Base-by-base conservation (phyloP, 2,888 invertebrate genomes). In the Trissolcus japonicus region DNA sequence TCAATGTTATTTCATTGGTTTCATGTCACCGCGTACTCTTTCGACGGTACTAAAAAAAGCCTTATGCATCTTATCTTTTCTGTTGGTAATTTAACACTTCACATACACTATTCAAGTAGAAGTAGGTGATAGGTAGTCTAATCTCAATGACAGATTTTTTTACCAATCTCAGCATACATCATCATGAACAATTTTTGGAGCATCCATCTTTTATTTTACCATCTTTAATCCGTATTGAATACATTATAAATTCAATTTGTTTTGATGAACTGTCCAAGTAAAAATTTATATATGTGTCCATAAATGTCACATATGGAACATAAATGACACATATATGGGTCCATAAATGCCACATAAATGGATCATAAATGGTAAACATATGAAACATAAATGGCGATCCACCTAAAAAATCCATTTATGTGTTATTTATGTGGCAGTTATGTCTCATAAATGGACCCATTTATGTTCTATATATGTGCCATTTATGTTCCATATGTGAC, bases 1-100 rank as follows among this genome's bases (percentile, higher is more conserved):
- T 96, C 98, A 35, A 98, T 98, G 92, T 92, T 99, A 79, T 99
- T 99, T 90, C 98, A 99, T 89, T 99, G 99, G 99, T 99, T 99
- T 91, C 97, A 99, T 90, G 95, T 98, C 83, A 99, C 99, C 14
- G 98, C 98, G 1, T 97, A 96, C 89, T 94, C 98, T 7, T 97
- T 97, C 86, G 97, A 98, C 90, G 96, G 97, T 96, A 90, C 86
- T 87, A 87, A 87, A 87, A 88, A 88, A 88, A 88, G 88, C 83
- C 88, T 88, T 86, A 86, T 87, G 85, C 86, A 87, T 83, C 86
- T 88, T 85, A 86, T 88, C 85, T 87, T 88, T 89, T 89, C 88
- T 86, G 86, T 88, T 88, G 88, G 88, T 88, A 88, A 88, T 86
- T 88, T 86, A 86, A 85, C 85, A 84, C 84, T 85, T 86, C 84